Evolutionary conservation across 1,140 invertebrate species (phyloP), one percentile per base, ranked within the genome.

Genomic region (Penaeus vannamei): DNA sequence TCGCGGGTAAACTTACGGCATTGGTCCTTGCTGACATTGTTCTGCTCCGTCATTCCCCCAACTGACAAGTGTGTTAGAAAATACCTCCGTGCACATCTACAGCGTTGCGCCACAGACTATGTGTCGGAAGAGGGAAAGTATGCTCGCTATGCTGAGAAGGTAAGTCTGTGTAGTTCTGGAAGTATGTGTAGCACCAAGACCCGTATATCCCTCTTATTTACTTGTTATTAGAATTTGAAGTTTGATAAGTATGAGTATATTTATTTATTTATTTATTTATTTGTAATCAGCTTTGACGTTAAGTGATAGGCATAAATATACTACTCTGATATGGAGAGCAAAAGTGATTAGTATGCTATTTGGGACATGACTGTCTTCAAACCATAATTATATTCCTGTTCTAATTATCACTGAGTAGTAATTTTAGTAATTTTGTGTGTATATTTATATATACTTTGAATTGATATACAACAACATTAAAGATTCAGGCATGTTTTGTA

Each of bases 61-160:
- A 95, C 96, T 2, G 95, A 97, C 92, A 96, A 97, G 92, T 94
- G 96, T 0, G 94, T 98, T 86, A 94, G 97, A 62, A 96, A 97
- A 87, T 97, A 98, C 93, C 94, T 99, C n/a, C 95, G 98, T 36
- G 95, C 97, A 19, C 98, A 99, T 93, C 93, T 99, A 81, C 96
- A 98, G 91, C 95, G 97, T 91, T 98, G 97, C 92, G 95, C 96
- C 46, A 96, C 96, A 80, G 98, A 98, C 93, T 96, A 96, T 90
- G 96, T 98, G 26, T 97, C 97, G 2, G 97, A 99, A 92, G 98
- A 99, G 93, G 98, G 97, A 10, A 98, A 98, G 93, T 99, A 97
- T 93, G 97, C 98, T 12, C 94, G 98, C 91, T 98, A 98, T 92
- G 97, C 97, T 53, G 97, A 98, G 92, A 98, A 98, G 94, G 96